phyloP scores from a whole-genome alignment of 2,113 vertebrate genomes.

The Naja naja region DNA sequence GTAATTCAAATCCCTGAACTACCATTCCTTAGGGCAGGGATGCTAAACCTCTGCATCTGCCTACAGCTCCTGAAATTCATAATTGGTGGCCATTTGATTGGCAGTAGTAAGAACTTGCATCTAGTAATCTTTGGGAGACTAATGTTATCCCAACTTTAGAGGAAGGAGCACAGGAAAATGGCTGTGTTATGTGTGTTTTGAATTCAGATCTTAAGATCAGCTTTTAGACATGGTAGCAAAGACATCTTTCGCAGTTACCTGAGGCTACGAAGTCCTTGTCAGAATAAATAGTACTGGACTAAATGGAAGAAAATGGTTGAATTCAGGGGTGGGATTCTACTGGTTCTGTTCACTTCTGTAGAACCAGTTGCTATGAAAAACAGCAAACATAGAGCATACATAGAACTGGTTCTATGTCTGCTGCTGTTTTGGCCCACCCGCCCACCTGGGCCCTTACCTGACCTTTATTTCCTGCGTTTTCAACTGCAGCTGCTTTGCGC shows the following conservation, averaged over 20 bases:
- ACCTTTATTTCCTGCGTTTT: too few relatives aligned
- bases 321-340: too few relatives aligned
- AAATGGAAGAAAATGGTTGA: background rate
- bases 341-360: too few relatives aligned
- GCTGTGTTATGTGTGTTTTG: background rate
- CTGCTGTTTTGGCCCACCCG: too few relatives aligned
- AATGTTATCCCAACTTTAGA: background rate
- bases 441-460: too few relatives aligned
- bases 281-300: background rate
- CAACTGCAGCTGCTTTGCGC: too few relatives aligned
- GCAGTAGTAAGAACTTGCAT: background rate
- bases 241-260: background rate
- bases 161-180: background rate
- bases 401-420: too few relatives aligned
- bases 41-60: background rate
- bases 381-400: too few relatives aligned
- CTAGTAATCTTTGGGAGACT: background rate
- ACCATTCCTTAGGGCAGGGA: background rate
- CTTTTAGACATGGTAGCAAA: background rate
- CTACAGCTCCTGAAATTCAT: background rate
- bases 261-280: background rate
- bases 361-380: too few relatives aligned
- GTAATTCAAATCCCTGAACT: background rate
- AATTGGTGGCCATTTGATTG: too few relatives aligned
- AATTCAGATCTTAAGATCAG: background rate